These are phyloP conservation scores for Promerops cafer DNA, from an alignment of 2,113 vertebrate species.

Conservation along the genomic window DNA sequence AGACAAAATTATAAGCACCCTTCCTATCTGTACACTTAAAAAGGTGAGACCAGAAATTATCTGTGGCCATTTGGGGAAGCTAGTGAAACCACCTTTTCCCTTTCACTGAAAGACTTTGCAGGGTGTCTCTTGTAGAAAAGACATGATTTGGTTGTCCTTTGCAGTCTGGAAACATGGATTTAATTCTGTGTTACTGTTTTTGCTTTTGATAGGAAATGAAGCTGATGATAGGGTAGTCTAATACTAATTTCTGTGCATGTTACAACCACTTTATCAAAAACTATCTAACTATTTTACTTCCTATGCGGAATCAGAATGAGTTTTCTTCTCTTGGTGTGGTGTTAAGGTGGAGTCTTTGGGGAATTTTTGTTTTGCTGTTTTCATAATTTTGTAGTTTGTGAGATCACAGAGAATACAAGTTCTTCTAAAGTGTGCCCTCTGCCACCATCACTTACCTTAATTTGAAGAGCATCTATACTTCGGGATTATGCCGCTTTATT, in stretches of 20 bases:
- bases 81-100: background rate
- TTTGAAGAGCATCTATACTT: background rate
- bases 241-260: background rate
- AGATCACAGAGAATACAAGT: background rate
- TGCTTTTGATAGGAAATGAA: background rate
- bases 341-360: background rate
- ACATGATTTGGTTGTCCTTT: background rate
- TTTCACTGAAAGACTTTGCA: background rate
- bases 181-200: background rate
- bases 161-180: background rate
- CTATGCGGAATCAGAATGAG: background rate
- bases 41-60: background rate
- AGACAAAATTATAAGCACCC: background rate
- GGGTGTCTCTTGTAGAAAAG: background rate
- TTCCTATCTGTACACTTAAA: background rate
- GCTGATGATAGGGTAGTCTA: background rate
- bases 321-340: background rate
- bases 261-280: background rate
- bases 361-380: background rate
- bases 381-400: background rate
- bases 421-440: background rate
- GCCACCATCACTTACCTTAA: background rate
- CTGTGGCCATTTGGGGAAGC: background rate
- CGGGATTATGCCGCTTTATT: background rate
- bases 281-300: background rate